Base-by-base conservation (phyloP, 1,140 invertebrate species). In the Linepithema humile region DNA sequence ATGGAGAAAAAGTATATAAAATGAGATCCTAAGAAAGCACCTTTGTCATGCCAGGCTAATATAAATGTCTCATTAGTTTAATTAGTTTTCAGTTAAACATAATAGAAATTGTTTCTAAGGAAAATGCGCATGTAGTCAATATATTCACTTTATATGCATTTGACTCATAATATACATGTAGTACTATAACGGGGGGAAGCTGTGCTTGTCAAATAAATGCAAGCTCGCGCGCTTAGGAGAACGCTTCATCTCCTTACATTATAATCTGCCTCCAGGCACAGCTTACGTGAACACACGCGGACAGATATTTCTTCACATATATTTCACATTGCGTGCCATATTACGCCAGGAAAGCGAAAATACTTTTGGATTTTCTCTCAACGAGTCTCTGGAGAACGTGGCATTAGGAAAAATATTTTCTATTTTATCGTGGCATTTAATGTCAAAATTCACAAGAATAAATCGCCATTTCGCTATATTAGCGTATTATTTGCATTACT, bases 191-290 rank as follows among this genome's bases (percentile, higher is more conserved):
- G 38, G 48, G 73, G 50, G 40, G 70, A 86, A 69, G 74, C 59
- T 78, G 50, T 57, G 83, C 75, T 80, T 70, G 55, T 77, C 57
- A 85, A 26, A 78, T 67, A 69, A 67, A 85, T 35, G 67, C 65
- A 62, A 50, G 84, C 26, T 17, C 32, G 32, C 32, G 32, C 32
- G 60, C 20, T 65, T 77, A 67, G 50, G 29, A 53, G 84, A 85
- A 65, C 65, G 75, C 70, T 60, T 64, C 75, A 45, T 53, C 32
- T 64, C 77, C 40, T 73, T 67, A 82, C 60, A 50, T 72, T 85
- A 69, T 82, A 78, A 86, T 86, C 78, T 75, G 60, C 74, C 67
- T 38, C 17, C 40, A 73, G 60, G 75, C 59, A 57, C 38, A 73
- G 55, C 43, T 85, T 78, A 57, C 32, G 15, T n/a, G 67, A 50